Conservation (phyloP, 1,140 invertebrate genomes). For the Bombus impatiens region DNA sequence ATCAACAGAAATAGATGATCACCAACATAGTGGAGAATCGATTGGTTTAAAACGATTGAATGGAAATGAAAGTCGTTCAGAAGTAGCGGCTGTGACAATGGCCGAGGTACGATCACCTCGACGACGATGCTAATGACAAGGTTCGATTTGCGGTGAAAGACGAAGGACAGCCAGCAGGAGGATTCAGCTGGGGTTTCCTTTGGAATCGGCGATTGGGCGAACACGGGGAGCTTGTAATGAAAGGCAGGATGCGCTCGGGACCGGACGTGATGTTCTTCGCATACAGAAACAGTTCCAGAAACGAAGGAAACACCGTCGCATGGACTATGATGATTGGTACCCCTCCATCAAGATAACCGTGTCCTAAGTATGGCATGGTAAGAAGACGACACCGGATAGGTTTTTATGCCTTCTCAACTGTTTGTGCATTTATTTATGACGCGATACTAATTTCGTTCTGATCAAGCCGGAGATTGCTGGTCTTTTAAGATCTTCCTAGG, state of each 20-base stretch:
- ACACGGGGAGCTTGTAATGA: constrained; percentile 46
- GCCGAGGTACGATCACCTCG: constrained; percentile 8
- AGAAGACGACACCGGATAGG: constrained; percentile 28
- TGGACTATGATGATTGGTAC: constrained; percentile 31
- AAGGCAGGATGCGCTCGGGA: constrained; percentile 68
- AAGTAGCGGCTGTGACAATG: constrained; percentile 1
- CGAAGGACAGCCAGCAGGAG: constrained; percentile 34
- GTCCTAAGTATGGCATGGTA: constrained; percentile 42
- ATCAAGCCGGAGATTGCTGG: not conserved
- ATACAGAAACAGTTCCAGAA: constrained; percentile 79
- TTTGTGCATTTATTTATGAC: constrained; percentile 17
- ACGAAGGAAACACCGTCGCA: constrained; percentile 74
- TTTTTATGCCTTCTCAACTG: constrained; percentile 3
- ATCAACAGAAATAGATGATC: not conserved
- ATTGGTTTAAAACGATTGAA: constrained; percentile 16
- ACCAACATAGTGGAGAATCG: not conserved
- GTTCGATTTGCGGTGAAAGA: constrained; percentile 29
- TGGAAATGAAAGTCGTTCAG: constrained; percentile 47
- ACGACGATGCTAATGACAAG: constrained; percentile 22
- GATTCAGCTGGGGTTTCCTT: constrained; percentile 50
- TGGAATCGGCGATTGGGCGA: constrained; percentile 43
- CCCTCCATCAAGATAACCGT: constrained; percentile 52
- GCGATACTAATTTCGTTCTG: not conserved
- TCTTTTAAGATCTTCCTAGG: not conserved
- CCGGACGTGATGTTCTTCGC: constrained; percentile 73